Conservation (phyloP, 35 echinoderm and acorn worm species). For the Apostichopus parvimensis region DNA sequence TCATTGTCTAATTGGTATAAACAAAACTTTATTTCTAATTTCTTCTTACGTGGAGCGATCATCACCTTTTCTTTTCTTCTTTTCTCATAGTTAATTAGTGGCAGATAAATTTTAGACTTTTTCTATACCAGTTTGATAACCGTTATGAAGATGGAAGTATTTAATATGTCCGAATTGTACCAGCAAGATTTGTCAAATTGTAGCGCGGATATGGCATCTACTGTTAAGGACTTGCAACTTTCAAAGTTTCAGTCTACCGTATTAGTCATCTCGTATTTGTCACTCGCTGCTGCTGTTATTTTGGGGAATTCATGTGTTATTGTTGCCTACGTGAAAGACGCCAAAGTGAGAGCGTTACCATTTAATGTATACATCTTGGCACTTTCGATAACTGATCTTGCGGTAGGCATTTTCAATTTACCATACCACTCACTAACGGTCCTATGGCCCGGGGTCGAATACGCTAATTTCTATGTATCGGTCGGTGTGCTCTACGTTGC, state of each 20-base stretch:
- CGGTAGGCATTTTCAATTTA: not conserved
- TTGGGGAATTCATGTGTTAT: slow-evolving; percentile 3
- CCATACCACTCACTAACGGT: not conserved
- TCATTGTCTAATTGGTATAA: no score
- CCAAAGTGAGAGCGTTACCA: not conserved
- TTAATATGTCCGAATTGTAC: no score
- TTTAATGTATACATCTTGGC: slow-evolving; percentile 9
- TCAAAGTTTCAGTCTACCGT: not conserved
- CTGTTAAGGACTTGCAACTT: not conserved
- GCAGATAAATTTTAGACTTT: no score
- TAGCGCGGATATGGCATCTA: not conserved
- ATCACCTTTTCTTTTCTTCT: no score
- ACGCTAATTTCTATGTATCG: not conserved
- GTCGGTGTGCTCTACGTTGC: not conserved
- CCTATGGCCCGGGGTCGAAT: not conserved
- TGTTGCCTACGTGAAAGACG: not conserved
- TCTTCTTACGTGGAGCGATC: no score
- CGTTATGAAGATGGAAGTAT: no score
- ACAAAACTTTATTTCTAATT: no score
- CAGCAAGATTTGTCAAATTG: no score
- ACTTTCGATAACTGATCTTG: not conserved
- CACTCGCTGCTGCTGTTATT: not conserved
- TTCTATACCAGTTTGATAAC: no score
- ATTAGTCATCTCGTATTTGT: not conserved
- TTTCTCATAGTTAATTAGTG: no score